Base-by-base conservation (phyloP, 2,113 vertebrate genomes). In the Aspidoscelis tigris region DNA sequence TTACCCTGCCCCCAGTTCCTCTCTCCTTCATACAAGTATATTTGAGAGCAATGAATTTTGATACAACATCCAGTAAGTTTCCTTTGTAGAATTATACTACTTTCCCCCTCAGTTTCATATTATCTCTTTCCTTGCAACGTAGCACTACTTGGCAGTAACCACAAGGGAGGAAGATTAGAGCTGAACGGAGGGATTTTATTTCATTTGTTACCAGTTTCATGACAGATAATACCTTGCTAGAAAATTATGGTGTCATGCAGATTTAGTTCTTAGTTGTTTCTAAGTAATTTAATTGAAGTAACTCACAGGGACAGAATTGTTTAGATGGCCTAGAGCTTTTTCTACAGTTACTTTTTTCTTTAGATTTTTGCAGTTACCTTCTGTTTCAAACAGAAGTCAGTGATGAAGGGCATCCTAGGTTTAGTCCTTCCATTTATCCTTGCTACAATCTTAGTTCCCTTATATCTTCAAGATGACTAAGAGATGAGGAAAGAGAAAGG, bases 131-230 rank as follows among this genome's bases (percentile, higher is more conserved):
- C 90, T 93, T 95, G 91, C 94, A 95, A 94, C 65, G 9, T 75
- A 92, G 91, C 86, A 87, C 91, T 87, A 73, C 80, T 88, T 94
- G 87, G 89, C 89, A 90, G 87, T 90, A 87, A 75, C 89, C 93
- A 93, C 89, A 83, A 89, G 89, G 86, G 90, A 95, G 87, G 74
- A 92, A 93, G 92, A 92, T 89, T 88, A 92, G 90, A 96, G 93
- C 94, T 84, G 90, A 94, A 92, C 88, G 89, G 82, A 92, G 85
- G 83, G 90, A 93, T 96, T 95, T 93, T 91, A 78, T 94, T 95
- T 96, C 92, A 88, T 95, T 96, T 92, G 90, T 96, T 95, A 95
- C 91, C 80, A 92, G 88, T 92, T 94, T 95, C 93, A 90, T 58
- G 91, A 93, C 90, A 94, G 90, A 93, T 94, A 96, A 94, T 95